Base-by-base conservation (phyloP, 2,888 invertebrate genomes). In the Agonum fuliginosum region DNA sequence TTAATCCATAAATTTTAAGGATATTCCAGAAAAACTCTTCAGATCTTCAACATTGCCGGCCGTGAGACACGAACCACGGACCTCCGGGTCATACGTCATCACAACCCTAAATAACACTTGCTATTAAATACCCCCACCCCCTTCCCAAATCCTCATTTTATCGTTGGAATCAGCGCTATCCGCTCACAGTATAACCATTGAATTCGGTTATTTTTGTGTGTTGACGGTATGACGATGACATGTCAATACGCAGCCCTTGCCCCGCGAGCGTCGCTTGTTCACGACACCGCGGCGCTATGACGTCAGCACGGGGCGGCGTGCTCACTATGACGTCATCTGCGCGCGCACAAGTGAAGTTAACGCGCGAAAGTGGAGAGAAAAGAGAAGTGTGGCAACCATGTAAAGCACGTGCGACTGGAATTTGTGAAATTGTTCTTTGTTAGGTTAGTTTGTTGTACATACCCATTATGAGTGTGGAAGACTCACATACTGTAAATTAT, bases 161-260 rank as follows among this genome's bases (percentile, higher is more conserved):
- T 20, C 19, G 8, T 6, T 48, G 17, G 3, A 54, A 12, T 10
- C 8, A 54, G 22, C 22, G 8, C 22, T 22, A 10, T 46, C 19
- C 3, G 22, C 19, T 54, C n/a, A 22, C 37, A 37, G 37, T 37
- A n/a, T 43, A 22, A 22, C 54, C 54, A 54, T 54, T 24, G 54
- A 54, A 54, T 54, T 54, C 54, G 24, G 24, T 54, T 54, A 24
- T 54, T 54, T 54, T 54, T 54, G 54, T 54, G 54, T 54, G 24
- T 22, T 24, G 20, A 22, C 37, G 12, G 46, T 46, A 27, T 62
- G 58, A 41, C 58, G 69, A 67, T 76, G 76, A 76, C 76, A 76
- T 76, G 76, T 65, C 65, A 75, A 75, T 75, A 75, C 46, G 22
- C 74, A 12, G 46, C 62, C 41, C 54, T 27, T 19, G 17, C 65